These are phyloP conservation scores for Myopa testacea DNA, from an alignment of 2,888 invertebrate genomes.

Conservation along the genomic window DNA sequence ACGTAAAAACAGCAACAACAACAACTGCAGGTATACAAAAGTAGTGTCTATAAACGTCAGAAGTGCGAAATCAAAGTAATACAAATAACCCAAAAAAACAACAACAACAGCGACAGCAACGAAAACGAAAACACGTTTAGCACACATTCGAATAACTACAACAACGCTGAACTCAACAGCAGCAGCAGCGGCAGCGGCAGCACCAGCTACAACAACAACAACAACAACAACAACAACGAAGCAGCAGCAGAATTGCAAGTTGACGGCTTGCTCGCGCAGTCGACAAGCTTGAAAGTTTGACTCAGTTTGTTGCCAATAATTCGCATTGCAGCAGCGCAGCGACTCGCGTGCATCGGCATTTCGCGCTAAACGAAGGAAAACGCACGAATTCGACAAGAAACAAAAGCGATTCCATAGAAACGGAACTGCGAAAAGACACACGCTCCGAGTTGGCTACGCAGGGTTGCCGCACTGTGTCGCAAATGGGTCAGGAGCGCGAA, in stretches of 20 bases:
- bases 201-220: no score
- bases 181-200: conserved; percentile 24
- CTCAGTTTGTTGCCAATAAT: conserved; percentile 45
- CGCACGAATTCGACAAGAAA: conserved; percentile 40
- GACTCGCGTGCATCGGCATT: conserved; percentile 36
- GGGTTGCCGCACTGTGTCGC: neutral
- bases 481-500: conserved; percentile 2
- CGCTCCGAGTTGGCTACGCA: neutral
- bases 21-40: neutral
- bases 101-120: neutral
- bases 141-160: conserved; percentile 39
- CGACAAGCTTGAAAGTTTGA: conserved; percentile 33
- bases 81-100: conserved; percentile 15
- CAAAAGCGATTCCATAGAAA: conserved; percentile 30
- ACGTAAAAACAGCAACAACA: neutral
- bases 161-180: conserved; percentile 4
- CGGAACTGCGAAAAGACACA: conserved; percentile 17
- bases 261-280: conserved; percentile 19
- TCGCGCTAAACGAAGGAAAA: conserved; percentile 19
- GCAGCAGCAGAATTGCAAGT: conserved; percentile 27
- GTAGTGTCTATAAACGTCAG: neutral
- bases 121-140: conserved; percentile 38
- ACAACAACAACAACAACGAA: conserved; percentile 6
- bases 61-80: conserved; percentile 36
- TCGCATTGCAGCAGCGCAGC: conserved; percentile 41